Evolutionary conservation across 2,797 vertebrate genomes (phyloP), one percentile per base, ranked within the genome.

Genomic region (Potorous gilbertii): DNA sequence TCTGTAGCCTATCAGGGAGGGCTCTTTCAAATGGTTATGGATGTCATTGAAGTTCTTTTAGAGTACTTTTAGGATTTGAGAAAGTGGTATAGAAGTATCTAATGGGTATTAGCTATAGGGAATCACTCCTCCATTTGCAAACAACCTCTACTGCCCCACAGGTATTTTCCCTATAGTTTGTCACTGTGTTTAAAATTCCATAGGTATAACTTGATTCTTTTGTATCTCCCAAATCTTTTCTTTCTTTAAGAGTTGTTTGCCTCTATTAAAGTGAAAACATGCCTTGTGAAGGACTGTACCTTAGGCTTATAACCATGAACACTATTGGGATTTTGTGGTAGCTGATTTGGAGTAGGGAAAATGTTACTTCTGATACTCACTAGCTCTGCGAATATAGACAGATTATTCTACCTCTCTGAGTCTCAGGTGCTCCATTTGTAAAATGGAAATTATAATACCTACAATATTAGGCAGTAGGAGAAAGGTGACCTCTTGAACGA

Each of bases 401-500:
- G 24, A 24, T 81, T 34, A 81, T 24, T 81, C 74, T 46, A 6
- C n/a, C n/a, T 54, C 0, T 0, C n/a, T 55, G 5, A 4, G 54
- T 59, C 52, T 91, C 14, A 90, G 92, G 90, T 95, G n/a, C 54
- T n/a, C 91, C 0, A 0, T 1, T 5, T 40, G 54, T 31, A 94
- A 96, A 94, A 87, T 4, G 50, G 11, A 21, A 2, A 27, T 10
- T 40, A 11, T 11, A 81, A 81, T 27, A 46, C 66, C 66, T 46
- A 81, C 21, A 81, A 46, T 27, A 81, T 6, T 9, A 74, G n/a
- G 5, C n/a, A 81, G 40, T 46, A 8, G 18, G 40, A 81, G 74
- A 27, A 81, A 81, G n/a, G 24, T 5, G 4, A 11, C 0, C 74
- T 46, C 74, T 81, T 46, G 40, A n/a, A n/a, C 11, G 18, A 81